Conservation (phyloP, 2,113 vertebrate species). For the Hippocampus abdominalis region DNA sequence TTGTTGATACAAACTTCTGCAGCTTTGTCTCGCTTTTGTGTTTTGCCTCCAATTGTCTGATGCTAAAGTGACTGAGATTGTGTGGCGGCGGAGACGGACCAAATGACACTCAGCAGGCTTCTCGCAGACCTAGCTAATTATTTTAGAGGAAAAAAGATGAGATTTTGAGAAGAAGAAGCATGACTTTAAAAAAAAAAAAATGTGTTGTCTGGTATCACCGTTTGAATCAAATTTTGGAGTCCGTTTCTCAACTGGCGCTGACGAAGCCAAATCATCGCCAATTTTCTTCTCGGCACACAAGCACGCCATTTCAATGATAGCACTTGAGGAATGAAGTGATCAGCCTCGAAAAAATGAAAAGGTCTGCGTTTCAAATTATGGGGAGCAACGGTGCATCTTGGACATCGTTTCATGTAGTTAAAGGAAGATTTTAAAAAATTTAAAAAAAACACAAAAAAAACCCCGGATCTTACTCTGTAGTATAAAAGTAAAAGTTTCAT, state of each 20-base stretch:
- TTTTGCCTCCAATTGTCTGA: constrained; percentile 42
- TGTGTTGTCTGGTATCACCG: neutral
- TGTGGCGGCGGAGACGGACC: constrained; percentile 25
- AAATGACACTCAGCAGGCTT: constrained; percentile 29
- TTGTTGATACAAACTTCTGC: constrained; percentile 52
- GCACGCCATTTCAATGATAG: neutral
- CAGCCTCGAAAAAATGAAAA: neutral
- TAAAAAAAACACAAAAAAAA: neutral
- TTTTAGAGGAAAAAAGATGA: constrained; percentile 37
- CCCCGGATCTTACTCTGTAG: neutral
- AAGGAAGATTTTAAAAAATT: neutral
- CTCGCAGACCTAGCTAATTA: constrained; percentile 40
- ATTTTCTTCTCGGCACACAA: neutral
- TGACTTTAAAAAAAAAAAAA: neutral
- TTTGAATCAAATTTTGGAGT: constrained; percentile 1
- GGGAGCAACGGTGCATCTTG: neutral
- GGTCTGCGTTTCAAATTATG: neutral
- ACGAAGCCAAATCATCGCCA: neutral
- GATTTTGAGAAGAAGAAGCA: constrained; percentile 4
- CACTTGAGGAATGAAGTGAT: neutral
- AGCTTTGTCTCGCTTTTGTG: constrained; percentile 47
- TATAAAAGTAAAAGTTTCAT: too few relatives aligned
- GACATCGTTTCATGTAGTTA: neutral
- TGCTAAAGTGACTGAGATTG: constrained; percentile 43
- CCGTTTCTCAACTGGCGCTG: neutral